Conservation (phyloP, 1,140 invertebrate species). For the Euura lappo region DNA sequence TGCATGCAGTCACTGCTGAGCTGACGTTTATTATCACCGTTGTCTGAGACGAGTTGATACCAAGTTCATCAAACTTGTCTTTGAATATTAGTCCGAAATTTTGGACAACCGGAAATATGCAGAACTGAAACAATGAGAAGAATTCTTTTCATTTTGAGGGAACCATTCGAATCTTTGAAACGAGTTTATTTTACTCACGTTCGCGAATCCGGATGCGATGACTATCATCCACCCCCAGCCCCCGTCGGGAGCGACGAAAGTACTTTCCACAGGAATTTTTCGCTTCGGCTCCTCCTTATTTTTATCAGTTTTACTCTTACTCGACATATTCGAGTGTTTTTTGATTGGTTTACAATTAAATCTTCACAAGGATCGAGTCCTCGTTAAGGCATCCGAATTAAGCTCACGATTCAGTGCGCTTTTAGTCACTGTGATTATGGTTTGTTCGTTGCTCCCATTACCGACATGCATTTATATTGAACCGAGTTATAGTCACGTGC, state of each 20-base stretch:
- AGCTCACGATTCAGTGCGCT: too few species aligned
- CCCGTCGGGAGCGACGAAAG: conserved; percentile 67
- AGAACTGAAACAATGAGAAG: conserved; percentile 61
- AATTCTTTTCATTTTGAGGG: not conserved
- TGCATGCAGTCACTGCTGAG: conserved; percentile 66
- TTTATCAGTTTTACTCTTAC: too few species aligned
- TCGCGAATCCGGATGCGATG: conserved; percentile 64
- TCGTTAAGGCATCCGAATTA: too few species aligned
- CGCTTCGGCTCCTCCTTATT: too few species aligned
- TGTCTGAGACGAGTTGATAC: conserved; percentile 66
- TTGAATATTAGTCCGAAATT: conserved; percentile 72
- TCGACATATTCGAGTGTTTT: too few species aligned
- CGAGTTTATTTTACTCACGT: conserved; percentile 59
- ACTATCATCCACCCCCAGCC: conserved; percentile 76
- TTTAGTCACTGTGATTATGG: too few species aligned
- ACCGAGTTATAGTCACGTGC: too few species aligned
- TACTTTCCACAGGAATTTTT: too few species aligned
- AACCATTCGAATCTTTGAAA: not conserved
- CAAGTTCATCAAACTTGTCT: conserved; percentile 63
- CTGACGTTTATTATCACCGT: conserved; percentile 73
- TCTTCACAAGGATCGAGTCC: too few species aligned
- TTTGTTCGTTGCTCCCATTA: too few species aligned
- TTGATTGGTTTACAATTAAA: too few species aligned
- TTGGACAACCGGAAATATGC: conserved; percentile 67
- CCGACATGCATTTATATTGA: too few species aligned